These are phyloP conservation scores for Azorinus chamasolen DNA, from an alignment of 2,888 invertebrate genomes.

Conservation along the genomic window DNA sequence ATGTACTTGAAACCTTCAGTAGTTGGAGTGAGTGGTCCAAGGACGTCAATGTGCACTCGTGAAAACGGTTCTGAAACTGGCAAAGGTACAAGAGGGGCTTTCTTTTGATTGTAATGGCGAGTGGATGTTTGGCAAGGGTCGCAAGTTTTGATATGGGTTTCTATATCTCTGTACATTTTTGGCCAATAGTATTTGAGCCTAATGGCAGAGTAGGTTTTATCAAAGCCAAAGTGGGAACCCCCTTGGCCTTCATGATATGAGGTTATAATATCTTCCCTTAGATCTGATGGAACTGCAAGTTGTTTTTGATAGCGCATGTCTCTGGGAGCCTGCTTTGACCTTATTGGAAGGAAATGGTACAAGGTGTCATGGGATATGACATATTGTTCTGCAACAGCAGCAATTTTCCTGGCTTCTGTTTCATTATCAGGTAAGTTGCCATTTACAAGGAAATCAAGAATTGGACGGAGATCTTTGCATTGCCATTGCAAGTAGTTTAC, in stretches of 20 bases:
- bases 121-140: conserved; percentile 30
- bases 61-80: conserved; percentile 28
- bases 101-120: conserved; percentile 4
- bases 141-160: conserved; percentile 28
- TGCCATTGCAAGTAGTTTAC: no score
- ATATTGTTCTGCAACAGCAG: no score
- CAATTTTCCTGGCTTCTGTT: no score
- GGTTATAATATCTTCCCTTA: conserved; percentile 35
- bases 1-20: conserved; percentile 11
- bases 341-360: no score
- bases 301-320: conserved; percentile 3
- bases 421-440: no score
- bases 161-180: conserved; percentile 22
- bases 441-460: no score
- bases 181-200: conserved; percentile 44
- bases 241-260: conserved; percentile 43
- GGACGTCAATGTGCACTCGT: conserved; percentile 45
- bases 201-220: conserved; percentile 6
- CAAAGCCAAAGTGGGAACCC: conserved; percentile 26
- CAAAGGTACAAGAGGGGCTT: conserved; percentile 30
- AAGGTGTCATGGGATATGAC: no score
- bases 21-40: conserved; percentile 25
- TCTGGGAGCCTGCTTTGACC: no score
- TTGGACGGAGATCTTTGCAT: no score
- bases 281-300: conserved; percentile 32